A percentile compares a stretch with the other conserved stretches of the same genome.
Conservation (phyloP, 2,797 vertebrate species). For the Epinephelus awoara region DNA sequence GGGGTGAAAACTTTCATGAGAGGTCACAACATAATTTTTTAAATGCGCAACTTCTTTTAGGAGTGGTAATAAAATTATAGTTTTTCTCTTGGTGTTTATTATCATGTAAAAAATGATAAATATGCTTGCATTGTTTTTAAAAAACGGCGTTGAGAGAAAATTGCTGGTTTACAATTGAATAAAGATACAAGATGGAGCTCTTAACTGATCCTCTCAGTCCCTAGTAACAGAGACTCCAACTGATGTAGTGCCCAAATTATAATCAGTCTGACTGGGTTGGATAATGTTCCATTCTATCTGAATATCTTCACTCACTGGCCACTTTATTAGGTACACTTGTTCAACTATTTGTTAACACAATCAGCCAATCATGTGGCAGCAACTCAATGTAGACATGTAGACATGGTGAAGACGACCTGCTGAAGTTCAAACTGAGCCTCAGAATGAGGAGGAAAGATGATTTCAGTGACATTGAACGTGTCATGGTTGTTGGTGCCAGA, state of each 20-base stretch:
- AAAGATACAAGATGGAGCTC: neutral
- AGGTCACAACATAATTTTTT: neutral
- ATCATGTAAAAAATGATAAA: neutral
- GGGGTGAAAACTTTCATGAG: neutral
- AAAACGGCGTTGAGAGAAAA: too few relatives aligned
- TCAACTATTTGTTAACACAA: too few relatives aligned
- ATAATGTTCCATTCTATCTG: rapidly evolving
- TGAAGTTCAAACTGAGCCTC: too few relatives aligned
- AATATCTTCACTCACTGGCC: too few relatives aligned
- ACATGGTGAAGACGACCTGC: too few relatives aligned
- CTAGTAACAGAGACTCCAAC: neutral
- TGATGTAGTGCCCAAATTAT: neutral
- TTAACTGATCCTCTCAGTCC: neutral
- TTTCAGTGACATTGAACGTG: too few relatives aligned
- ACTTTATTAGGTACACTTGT: too few relatives aligned
- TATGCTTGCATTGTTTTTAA: neutral
- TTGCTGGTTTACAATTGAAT: neutral
- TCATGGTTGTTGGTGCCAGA: too few relatives aligned
- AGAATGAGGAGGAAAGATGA: too few relatives aligned
- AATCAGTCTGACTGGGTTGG: neutral
- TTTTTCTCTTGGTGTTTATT: neutral
- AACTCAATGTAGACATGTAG: too few relatives aligned
- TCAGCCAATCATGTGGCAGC: too few relatives aligned
- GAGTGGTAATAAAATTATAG: too few relatives aligned
- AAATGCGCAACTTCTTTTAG: neutral